These are phyloP conservation scores for Tragulus kanchil DNA, from an alignment of 2,113 vertebrate genomes.

Conservation along the genomic window DNA sequence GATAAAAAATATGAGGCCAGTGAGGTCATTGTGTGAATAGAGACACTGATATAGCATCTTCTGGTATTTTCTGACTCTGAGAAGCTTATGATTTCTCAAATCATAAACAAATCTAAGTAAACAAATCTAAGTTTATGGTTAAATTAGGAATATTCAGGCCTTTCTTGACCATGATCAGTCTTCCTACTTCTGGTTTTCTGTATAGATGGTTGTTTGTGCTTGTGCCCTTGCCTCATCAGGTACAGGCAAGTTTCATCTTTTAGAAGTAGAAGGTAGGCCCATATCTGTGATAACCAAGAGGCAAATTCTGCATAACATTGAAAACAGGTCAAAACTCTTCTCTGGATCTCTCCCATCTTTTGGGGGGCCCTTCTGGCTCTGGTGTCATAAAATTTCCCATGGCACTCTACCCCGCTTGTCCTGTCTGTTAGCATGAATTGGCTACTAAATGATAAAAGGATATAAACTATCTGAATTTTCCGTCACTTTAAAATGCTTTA, in stretches of 20 bases:
- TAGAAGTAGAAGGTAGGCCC: background rate
- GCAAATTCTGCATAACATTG: background rate
- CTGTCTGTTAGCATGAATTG: background rate
- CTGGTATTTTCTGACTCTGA: background rate
- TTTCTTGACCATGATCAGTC: background rate
- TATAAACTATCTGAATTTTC: background rate
- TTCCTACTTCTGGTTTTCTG: background rate
- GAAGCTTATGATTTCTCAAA: background rate
- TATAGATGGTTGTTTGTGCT: background rate
- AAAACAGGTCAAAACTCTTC: background rate
- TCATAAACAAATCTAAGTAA: too few relatives aligned
- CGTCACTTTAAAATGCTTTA: background rate
- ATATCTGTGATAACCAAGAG: background rate
- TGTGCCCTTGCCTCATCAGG: background rate
- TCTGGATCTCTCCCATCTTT: background rate
- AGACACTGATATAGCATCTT: background rate
- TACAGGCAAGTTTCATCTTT: background rate
- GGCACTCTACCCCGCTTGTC: background rate
- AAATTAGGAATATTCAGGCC: background rate
- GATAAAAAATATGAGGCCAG: background rate
- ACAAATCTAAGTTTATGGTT: background rate
- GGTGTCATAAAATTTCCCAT: background rate
- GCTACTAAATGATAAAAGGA: slow-evolving; percentile 1
- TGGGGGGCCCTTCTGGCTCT: background rate
- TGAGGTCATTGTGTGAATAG: background rate